Base-by-base conservation (phyloP, 2,113 vertebrate species). In the Cercocebus atys region DNA sequence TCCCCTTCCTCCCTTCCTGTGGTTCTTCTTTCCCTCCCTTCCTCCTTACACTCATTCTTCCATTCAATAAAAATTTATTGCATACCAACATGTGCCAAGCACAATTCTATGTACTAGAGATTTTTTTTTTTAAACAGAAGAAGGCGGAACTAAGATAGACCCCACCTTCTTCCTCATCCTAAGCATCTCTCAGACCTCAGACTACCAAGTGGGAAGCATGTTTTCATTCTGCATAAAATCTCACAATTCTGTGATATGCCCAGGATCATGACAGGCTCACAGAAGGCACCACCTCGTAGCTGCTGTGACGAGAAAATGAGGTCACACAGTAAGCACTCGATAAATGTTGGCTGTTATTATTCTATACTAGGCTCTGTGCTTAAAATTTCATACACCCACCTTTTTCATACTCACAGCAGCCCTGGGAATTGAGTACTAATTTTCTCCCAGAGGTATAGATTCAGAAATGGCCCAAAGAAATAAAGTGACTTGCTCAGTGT, bases 381-480 rank as follows among this genome's bases (percentile, higher is more conserved):
- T 25, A 0, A 70, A 11, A 1, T 10, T 38, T 61, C 80, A 32
- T n/a, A 52, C 0, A 0, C 25, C 40, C 35, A 73, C 22, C 4
- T 20, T 70, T 57, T 30, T 8, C 9, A 43, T 8, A 14, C 57
- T 50, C 95, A 38, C 18, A 50, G 70, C 14, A 35, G n/a, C 72
- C 16, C 89, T 43, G 57, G 47, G 78, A 59, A 76, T 13, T 16
- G 23, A 30, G 38, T 13, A 32, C 66, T 25, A 11, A 57, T 92
- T 85, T 90, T 27, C 50, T 7, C 9, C 47, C 66, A 38, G 27
- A 2, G 45, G 16, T 43, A 30, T 1, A 76, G 61, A 38, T 1
- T 18, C 88, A 64, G 70, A 92, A 57, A 86, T 5, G 40, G 50
- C n/a, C 52, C 64, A 27, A 22, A 20, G 47, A 59, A 59, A n/a